Conservation (phyloP, 2,113 vertebrate species). For the Mastomys natalensis region DNA sequence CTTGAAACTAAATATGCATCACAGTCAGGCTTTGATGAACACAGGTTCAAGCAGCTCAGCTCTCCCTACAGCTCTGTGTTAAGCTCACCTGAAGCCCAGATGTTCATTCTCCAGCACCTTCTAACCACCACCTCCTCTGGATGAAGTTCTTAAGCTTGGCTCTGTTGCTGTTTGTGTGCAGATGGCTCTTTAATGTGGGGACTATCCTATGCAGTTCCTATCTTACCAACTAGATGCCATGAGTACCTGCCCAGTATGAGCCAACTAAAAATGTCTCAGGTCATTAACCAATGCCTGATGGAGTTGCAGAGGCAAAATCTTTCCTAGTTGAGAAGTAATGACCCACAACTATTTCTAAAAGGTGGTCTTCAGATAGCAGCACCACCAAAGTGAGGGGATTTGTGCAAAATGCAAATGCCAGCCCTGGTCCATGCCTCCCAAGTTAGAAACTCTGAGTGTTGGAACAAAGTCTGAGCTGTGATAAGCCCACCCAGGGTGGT, state of each 20-base stretch:
- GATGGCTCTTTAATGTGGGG: background rate
- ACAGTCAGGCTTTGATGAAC: background rate
- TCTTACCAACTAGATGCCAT: background rate
- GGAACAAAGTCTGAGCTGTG: background rate
- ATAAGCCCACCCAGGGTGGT: background rate
- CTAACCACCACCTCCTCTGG: background rate
- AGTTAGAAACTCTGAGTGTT: background rate
- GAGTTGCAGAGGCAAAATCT: background rate
- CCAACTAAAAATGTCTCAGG: background rate
- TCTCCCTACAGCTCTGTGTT: background rate
- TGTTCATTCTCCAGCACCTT: background rate
- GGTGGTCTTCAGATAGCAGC: background rate
- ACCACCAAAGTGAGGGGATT: background rate
- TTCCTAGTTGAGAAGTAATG: background rate
- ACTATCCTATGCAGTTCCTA: background rate
- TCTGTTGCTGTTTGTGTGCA: background rate
- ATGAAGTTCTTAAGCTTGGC: background rate
- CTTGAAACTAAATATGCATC: background rate
- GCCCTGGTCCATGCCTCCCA: too few relatives aligned
- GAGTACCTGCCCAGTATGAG: background rate
- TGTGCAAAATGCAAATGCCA: background rate
- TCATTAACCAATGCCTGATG: background rate
- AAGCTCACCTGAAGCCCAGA: background rate
- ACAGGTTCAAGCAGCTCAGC: rapidly evolving
- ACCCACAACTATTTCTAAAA: background rate